phyloP scores from a whole-genome alignment of 2,888 invertebrate genomes.

The Epinotia bilunana region DNA sequence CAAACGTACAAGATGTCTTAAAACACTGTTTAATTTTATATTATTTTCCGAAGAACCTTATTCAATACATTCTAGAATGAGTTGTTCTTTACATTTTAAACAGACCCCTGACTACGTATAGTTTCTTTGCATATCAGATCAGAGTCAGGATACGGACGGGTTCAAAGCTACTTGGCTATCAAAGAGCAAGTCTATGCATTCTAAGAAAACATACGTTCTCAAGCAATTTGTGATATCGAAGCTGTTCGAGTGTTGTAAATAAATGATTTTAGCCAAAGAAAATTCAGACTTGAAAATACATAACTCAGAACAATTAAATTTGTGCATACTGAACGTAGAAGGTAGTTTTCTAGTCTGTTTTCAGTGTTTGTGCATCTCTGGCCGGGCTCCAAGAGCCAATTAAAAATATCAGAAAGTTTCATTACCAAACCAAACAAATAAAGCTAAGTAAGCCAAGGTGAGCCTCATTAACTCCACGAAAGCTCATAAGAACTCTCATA shows the following conservation, averaged over 20 bases:
- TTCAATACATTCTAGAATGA: no score
- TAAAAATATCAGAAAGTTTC: slow-evolving; percentile 12
- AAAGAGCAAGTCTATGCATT: no score
- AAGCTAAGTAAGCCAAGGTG: slow-evolving; percentile 8
- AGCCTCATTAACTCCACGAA: background rate
- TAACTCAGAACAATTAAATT: background rate
- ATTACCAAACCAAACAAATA: slow-evolving; percentile 15
- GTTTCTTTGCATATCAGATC: no score
- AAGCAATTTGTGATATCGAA: background rate
- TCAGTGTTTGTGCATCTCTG: slow-evolving; percentile 1
- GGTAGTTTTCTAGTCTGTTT: background rate
- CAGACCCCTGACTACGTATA: no score
- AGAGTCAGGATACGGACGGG: no score
- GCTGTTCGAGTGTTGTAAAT: background rate
- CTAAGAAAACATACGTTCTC: background rate
- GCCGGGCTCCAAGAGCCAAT: slow-evolving; percentile 6
- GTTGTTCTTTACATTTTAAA: no score
- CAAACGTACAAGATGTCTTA: no score
- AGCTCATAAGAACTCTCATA: background rate
- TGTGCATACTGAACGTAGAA: background rate
- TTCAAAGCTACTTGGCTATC: no score
- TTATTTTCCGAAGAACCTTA: no score
- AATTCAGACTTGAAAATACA: background rate
- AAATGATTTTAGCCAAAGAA: background rate
- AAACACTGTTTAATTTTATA: background rate